Evolutionary conservation across 1,140 invertebrate genomes (phyloP).

Genomic region (Pseudachorutes palmiensis): DNA sequence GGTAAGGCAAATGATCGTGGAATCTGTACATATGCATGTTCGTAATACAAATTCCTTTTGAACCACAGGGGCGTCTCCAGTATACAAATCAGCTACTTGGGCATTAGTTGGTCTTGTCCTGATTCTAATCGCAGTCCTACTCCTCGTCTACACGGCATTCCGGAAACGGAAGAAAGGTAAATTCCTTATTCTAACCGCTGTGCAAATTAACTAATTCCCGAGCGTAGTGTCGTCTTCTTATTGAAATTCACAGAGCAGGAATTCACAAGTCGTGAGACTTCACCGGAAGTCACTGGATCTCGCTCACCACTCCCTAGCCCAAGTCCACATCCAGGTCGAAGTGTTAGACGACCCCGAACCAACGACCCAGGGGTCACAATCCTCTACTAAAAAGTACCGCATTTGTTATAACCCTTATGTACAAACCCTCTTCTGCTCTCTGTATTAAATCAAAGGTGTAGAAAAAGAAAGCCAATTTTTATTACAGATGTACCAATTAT

Average conservation of each 20-base stretch:
- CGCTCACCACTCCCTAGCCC: constrained; percentile 35
- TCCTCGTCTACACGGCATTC: constrained; percentile 33
- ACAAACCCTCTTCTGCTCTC: not conserved
- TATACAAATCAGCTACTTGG: constrained; percentile 37
- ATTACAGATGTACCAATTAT: not conserved
- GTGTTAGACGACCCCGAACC: constrained; percentile 26
- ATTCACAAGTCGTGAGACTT: constrained; percentile 36
- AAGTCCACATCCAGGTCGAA: constrained; percentile 36
- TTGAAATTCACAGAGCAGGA: constrained; percentile 36
- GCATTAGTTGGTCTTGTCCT: constrained; percentile 34
- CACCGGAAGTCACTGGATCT: constrained; percentile 35
- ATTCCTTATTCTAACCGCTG: constrained; percentile 7
- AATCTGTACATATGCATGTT: not conserved
- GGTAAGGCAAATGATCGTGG: constrained; percentile 13
- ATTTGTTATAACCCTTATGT: not conserved
- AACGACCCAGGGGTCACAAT: constrained; percentile 38
- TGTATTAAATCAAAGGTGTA: too few species aligned
- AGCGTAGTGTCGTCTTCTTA: not conserved
- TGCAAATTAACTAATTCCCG: not conserved
- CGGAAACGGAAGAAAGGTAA: constrained; percentile 35
- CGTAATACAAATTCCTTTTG: not conserved
- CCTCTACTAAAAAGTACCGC: constrained; percentile 35
- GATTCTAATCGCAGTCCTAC: constrained; percentile 31
- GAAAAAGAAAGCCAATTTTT: not conserved
- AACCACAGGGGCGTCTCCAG: constrained; percentile 23